Conservation (phyloP, 1,140 invertebrate species). For the Drosophila sp. region DNA sequence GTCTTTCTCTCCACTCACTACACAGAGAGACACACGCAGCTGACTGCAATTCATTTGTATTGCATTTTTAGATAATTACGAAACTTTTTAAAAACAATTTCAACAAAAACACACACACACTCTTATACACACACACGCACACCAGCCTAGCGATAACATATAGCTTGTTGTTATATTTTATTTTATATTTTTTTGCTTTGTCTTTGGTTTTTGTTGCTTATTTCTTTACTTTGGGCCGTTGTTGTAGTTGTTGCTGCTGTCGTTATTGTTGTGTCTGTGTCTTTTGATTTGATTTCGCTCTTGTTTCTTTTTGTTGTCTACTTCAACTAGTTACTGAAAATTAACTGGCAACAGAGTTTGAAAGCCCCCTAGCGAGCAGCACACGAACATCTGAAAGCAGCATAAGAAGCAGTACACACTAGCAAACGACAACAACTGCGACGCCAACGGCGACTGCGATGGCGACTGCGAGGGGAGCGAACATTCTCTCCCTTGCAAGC, state of each 20-base stretch:
- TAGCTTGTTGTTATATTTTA: conserved; percentile 24
- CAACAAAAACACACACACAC: conserved; percentile 34
- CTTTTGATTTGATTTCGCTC: conserved; percentile 46
- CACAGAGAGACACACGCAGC: conserved; percentile 25
- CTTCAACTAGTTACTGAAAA: conserved; percentile 82
- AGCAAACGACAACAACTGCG: conserved; percentile 19
- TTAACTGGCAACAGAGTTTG: conserved; percentile 79
- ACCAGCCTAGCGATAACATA: conserved; percentile 22
- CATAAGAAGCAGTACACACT: conserved; percentile 38
- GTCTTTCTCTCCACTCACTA: conserved; percentile 11
- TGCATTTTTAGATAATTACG: conserved; percentile 53
- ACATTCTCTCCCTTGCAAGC: conserved; percentile 12
- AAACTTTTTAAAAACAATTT: conserved; percentile 53
- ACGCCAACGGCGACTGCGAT: conserved; percentile 4
- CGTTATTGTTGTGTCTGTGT: conserved; percentile 28
- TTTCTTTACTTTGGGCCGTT: conserved; percentile 40
- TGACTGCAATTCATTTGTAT: conserved; percentile 43
- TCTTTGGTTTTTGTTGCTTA: conserved; percentile 30
- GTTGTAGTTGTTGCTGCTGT: conserved; percentile 26
- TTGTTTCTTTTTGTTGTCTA: conserved; percentile 61
- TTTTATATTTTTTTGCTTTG: conserved; percentile 30
- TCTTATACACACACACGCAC: conserved; percentile 3
- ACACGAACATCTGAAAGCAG: conserved; percentile 60
- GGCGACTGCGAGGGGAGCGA: conserved; percentile 17
- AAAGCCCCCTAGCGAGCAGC: conserved; percentile 63